These are phyloP conservation scores for Ctenodactylus gundi DNA, from an alignment of 2,113 vertebrate species.

Conservation along the genomic window DNA sequence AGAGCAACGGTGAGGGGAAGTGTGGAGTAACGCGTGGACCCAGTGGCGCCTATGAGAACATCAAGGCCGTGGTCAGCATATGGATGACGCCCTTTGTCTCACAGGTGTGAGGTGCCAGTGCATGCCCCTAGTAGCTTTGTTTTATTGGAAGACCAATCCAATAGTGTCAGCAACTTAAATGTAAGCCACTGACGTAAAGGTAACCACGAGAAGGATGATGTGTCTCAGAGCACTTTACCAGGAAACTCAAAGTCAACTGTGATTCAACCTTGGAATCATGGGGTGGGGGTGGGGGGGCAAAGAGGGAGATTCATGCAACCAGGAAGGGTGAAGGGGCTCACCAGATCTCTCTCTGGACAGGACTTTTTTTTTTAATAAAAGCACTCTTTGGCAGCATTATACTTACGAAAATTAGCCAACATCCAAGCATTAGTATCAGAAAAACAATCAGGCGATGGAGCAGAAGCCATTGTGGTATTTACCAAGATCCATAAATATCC, in stretches of 20 bases:
- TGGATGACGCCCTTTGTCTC: not conserved
- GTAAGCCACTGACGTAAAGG: not conserved
- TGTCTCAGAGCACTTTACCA: not conserved
- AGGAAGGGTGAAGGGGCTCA: constrained; percentile 31
- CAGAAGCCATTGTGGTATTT: constrained; percentile 69
- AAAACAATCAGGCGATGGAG: constrained; percentile 42
- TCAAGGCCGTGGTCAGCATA: not conserved
- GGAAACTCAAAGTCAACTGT: constrained; percentile 33
- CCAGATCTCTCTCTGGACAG: constrained; percentile 27
- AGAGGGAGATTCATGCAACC: constrained; percentile 37
- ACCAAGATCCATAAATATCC: constrained; percentile 76
- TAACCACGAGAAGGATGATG: not conserved
- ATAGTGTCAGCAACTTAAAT: not conserved
- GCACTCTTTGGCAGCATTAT: constrained; percentile 57
- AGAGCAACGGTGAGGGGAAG: no score
- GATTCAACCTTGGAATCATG: constrained; percentile 17
- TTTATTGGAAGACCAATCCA: not conserved
- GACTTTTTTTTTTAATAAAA: constrained; percentile 57
- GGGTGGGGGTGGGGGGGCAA: not conserved
- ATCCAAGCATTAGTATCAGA: constrained; percentile 71
- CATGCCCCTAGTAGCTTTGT: rapidly evolving
- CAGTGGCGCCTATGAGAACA: no score
- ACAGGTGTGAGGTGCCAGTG: rapidly evolving
- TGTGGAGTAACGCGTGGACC: no score
- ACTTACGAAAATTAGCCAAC: constrained; percentile 75